Evolutionary conservation across 2,888 invertebrate species (phyloP), one percentile per base, ranked within the genome.

Genomic region (Hirtodrosophila confusa): DNA sequence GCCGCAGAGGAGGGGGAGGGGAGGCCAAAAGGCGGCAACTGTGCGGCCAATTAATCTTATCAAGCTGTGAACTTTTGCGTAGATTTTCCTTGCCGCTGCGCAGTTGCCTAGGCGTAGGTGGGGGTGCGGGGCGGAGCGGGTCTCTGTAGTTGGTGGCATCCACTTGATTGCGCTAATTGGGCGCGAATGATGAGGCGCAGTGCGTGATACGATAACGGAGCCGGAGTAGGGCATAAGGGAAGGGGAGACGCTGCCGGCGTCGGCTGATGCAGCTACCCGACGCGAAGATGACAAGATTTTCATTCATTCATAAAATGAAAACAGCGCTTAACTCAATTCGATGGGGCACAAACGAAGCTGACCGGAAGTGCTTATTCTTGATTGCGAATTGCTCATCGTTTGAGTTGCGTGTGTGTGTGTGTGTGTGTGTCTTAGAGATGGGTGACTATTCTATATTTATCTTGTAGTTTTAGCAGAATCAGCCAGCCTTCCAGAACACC

Each of bases 281-380:
- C 53, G 48, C 45, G 27, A 43, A 12, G 57, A 62, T 75, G 73
- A 87, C 83, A 82, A 85, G 88, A 86, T 82, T 86, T 85, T 62
- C 78, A 76, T 76, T 78, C 87, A 82, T 82, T 80, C 82, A 86
- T 78, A 65, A 85, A 66, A 56, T 23, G 6, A 41, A 53, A 49
- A 48, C 44, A 68, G 57, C 57, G 53, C 55, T 78, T 55, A 80
- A 82, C 62, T 78, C 68, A 41, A 31, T 67, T 67, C 73, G 73
- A 58, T 67, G 58, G 58, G 57, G 43, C 72, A 63, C 31, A 61
- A 27, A 12, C 44, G 47, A 36, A 23, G 37, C 29, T 41, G 83
- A 77, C 89, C 89, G 89, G 89, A 89, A 89, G 89, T 88, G 75
- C 84, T 84, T 82, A 84, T 88, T 73, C 67, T 88, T 88, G 80